Percentiles rank a stretch among this genome's conserved stretches.
These are phyloP conservation scores for Margarornis squamiger DNA, from an alignment of 2,797 vertebrate species.

Conservation along the genomic window DNA sequence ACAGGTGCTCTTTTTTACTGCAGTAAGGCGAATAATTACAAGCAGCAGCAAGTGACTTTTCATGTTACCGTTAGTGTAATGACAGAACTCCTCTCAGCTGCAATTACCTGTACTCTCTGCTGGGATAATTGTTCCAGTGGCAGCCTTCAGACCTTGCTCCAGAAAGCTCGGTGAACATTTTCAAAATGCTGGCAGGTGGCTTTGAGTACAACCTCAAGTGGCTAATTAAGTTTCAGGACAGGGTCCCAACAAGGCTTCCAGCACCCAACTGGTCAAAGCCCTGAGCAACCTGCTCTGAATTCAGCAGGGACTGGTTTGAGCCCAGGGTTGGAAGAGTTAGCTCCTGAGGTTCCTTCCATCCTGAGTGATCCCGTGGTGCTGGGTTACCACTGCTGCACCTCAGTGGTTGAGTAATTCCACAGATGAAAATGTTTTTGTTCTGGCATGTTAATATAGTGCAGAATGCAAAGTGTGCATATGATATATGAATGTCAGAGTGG, in stretches of 20 bases:
- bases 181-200: not conserved
- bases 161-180: accelerated
- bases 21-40: not conserved
- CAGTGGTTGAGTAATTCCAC: not conserved
- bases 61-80: not conserved
- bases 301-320: not conserved
- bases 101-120: not conserved
- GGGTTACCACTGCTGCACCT: not conserved
- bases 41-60: not conserved
- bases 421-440: not conserved
- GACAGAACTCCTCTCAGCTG: not conserved
- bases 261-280: not conserved
- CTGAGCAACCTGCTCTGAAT: not conserved
- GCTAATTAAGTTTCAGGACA: not conserved
- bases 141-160: not conserved
- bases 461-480: not conserved
- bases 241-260: not conserved
- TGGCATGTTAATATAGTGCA: not conserved
- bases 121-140: not conserved
- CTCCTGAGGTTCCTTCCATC: not conserved
- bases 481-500: not conserved
- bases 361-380: accelerated
- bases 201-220: not conserved
- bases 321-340: accelerated
- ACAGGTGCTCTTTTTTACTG: not conserved